Evolutionary conservation across 2,797 vertebrate species (phyloP).

Genomic region (Darevskia mixta): DNA sequence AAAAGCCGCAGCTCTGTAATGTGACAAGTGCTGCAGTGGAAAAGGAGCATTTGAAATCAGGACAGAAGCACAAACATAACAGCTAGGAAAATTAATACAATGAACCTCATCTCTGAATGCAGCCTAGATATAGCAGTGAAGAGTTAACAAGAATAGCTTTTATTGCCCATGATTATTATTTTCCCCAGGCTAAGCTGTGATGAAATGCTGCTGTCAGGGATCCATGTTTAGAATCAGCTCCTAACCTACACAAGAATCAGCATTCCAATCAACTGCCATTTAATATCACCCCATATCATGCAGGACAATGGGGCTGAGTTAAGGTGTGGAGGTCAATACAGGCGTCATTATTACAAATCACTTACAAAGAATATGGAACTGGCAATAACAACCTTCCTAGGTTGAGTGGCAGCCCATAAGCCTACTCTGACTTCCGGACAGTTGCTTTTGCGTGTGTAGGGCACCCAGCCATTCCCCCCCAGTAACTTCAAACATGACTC

Average conservation of each 20-base stretch:
- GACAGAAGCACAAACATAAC: no score
- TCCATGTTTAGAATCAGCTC: background rate
- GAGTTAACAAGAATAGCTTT: background rate
- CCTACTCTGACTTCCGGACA: no score
- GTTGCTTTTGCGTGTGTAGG: no score
- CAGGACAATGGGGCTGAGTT: constrained; percentile 52
- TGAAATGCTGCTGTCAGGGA: background rate
- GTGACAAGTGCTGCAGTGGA: no score
- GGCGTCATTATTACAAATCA: background rate
- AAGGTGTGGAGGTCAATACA: constrained; percentile 23
- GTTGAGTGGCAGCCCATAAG: background rate
- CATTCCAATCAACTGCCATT: constrained; percentile 46
- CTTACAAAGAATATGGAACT: background rate
- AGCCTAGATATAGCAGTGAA: no score
- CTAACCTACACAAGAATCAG: background rate
- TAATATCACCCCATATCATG: constrained; percentile 36
- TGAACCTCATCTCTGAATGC: no score
- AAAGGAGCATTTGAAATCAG: no score
- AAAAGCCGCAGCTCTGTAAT: no score
- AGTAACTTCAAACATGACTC: no score
- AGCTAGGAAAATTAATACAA: no score
- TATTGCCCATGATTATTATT: background rate
- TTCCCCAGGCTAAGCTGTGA: background rate
- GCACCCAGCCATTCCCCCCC: no score
- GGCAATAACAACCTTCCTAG: background rate